A percentile compares a stretch with the other conserved stretches of the same genome.
These are phyloP conservation scores for Pelodytes ibericus DNA, from an alignment of 2,797 vertebrate species.

Conservation along the genomic window DNA sequence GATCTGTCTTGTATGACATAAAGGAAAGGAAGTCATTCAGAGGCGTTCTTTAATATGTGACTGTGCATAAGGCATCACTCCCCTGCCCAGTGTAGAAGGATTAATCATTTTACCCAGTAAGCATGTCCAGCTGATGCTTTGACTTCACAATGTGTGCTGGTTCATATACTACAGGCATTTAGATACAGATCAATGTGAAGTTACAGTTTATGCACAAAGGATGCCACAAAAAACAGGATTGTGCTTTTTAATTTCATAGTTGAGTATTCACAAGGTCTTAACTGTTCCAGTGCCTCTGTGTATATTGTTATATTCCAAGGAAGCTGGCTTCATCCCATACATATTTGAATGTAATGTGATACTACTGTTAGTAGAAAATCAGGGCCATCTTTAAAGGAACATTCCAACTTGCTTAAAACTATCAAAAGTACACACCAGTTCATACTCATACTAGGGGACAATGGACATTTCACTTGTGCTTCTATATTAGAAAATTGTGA, in stretches of 20 bases:
- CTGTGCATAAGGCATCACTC: slow-evolving; percentile 6
- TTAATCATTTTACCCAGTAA: slow-evolving; percentile 10
- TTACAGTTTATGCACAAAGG: slow-evolving; percentile 8
- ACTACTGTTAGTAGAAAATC: no score
- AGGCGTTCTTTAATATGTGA: background rate
- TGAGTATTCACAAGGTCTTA: background rate
- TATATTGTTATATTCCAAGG: background rate
- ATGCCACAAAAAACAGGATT: background rate
- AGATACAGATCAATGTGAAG: background rate
- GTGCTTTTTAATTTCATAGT: slow-evolving; percentile 5
- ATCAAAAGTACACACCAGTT: no score
- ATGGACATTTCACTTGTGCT: no score
- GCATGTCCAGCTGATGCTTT: slow-evolving; percentile 4
- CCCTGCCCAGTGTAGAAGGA: background rate
- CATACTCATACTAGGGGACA: no score
- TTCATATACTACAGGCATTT: background rate
- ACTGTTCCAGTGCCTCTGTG: background rate
- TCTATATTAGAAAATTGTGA: no score
- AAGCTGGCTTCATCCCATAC: no score
- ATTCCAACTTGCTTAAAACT: no score
- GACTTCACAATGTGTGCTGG: background rate
- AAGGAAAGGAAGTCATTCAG: background rate
- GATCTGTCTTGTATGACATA: background rate
- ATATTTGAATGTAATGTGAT: no score
- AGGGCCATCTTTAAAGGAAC: no score